Conservation (phyloP, 1,140 invertebrate genomes). For the Polyergus mexicanus region DNA sequence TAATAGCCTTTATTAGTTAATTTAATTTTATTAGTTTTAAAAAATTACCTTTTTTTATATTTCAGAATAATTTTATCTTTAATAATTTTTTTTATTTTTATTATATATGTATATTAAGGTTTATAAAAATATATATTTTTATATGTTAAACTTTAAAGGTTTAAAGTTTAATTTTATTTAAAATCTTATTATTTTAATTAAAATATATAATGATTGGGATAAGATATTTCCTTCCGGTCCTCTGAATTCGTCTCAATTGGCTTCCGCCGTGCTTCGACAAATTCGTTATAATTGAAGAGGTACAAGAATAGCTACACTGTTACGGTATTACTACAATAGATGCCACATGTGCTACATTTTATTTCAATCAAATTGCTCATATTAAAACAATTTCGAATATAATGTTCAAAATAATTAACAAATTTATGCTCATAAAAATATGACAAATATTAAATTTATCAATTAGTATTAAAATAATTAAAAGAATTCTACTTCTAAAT, state of each 20-base stretch:
- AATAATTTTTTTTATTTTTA: too few relatives aligned
- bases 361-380: not conserved
- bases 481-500: not conserved
- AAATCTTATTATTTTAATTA: too few relatives aligned
- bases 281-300: slow-evolving; percentile 62
- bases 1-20: too few relatives aligned
- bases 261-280: not conserved
- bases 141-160: too few relatives aligned
- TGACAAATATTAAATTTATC: not conserved
- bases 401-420: not conserved
- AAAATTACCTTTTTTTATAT: too few relatives aligned
- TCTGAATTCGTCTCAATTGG: slow-evolving; percentile 47
- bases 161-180: too few relatives aligned
- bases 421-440: not conserved
- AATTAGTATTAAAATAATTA: not conserved
- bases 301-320: slow-evolving; percentile 6
- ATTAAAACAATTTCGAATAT: not conserved
- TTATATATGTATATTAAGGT: too few relatives aligned
- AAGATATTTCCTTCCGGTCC: slow-evolving; percentile 59
- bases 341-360: not conserved
- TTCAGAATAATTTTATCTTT: too few relatives aligned
- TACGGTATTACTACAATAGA: not conserved
- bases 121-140: too few relatives aligned
- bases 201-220: slow-evolving; percentile 52
- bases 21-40: too few relatives aligned